Conservation (phyloP, 2,113 vertebrate species). For the Spea bombifrons region DNA sequence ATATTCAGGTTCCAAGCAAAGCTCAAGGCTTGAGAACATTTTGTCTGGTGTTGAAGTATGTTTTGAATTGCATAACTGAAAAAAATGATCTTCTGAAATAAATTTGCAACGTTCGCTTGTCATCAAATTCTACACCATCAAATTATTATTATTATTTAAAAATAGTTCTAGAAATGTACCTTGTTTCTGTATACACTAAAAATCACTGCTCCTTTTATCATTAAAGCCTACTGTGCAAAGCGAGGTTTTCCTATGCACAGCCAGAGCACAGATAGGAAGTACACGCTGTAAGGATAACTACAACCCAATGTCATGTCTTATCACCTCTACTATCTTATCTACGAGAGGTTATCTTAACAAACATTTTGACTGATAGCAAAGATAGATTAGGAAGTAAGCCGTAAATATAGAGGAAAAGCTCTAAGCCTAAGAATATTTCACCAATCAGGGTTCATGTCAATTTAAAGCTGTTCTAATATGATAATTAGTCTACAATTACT, state of each 20-base stretch:
- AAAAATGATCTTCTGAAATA: neutral
- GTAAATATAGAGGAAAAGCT: neutral
- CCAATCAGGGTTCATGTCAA: too few species aligned
- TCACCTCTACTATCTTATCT: slow-evolving; percentile 17
- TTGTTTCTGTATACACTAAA: neutral
- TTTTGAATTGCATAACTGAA: slow-evolving; percentile 18
- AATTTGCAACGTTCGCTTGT: slow-evolving; percentile 8
- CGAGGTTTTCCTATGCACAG: neutral
- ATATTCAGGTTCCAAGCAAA: slow-evolving; percentile 31
- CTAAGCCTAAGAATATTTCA: too few species aligned
- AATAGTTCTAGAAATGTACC: neutral
- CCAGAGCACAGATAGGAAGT: neutral
- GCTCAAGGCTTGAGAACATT: slow-evolving; percentile 38
- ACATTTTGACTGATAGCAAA: slow-evolving; percentile 10
- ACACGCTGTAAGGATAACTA: neutral
- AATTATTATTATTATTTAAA: neutral
- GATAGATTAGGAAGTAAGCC: slow-evolving; percentile 6
- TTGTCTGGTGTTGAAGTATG: slow-evolving; percentile 24
- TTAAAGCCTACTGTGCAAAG: neutral
- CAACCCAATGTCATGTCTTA: neutral
- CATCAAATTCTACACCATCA: slow-evolving; percentile 4
- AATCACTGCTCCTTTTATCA: neutral
- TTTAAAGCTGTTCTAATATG: too few species aligned
- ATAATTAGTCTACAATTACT: too few species aligned
- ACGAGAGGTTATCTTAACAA: slow-evolving; percentile 11